Evolutionary conservation across 2,888 invertebrate genomes (phyloP).

Genomic region (Phalera bucephala): DNA sequence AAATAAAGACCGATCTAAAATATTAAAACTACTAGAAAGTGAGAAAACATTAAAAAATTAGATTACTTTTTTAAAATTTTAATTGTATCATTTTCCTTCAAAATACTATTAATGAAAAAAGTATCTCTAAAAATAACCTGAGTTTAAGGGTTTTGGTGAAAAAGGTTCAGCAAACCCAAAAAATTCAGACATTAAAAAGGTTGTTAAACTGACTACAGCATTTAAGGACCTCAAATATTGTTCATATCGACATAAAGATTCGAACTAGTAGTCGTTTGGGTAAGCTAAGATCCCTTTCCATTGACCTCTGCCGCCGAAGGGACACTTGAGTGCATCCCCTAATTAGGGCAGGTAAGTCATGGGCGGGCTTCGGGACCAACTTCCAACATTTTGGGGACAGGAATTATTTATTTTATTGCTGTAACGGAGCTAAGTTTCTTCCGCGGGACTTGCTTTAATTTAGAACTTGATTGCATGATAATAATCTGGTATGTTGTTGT

Average conservation of each 20-base stretch:
- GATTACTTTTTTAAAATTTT: too few relatives aligned
- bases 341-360: constrained; percentile 26
- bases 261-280: constrained; percentile 26
- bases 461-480: constrained; percentile 1
- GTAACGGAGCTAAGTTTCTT: constrained; percentile 1
- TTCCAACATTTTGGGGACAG: constrained; percentile 30
- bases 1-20: too few relatives aligned
- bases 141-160: too few relatives aligned
- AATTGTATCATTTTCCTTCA: too few relatives aligned
- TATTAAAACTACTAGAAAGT: too few relatives aligned
- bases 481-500: neutral
- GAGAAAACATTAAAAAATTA: too few relatives aligned
- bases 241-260: constrained; percentile 4
- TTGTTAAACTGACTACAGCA: too few relatives aligned
- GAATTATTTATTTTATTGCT: constrained; percentile 37
- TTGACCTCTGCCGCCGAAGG: constrained; percentile 31
- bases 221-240: neutral
- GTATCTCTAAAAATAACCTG: too few relatives aligned
- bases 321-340: constrained; percentile 34
- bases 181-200: too few relatives aligned
- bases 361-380: constrained; percentile 23
- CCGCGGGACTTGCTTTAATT: neutral
- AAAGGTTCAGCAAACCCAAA: too few relatives aligned
- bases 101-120: too few relatives aligned
- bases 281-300: constrained; percentile 23